Conservation (phyloP, 1,140 invertebrate species). For the Hylaeus volcanicus region DNA sequence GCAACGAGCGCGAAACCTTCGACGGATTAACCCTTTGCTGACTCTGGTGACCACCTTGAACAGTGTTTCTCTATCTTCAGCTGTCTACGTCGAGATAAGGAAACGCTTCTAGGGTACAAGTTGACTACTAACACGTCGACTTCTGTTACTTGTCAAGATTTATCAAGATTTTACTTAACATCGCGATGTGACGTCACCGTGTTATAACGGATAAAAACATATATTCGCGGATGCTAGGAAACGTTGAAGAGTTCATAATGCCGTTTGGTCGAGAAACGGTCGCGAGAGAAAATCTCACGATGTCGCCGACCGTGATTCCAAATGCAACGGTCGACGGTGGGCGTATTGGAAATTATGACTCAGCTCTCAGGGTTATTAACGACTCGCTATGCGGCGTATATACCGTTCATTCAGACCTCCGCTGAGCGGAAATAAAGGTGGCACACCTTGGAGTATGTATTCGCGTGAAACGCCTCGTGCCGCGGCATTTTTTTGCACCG, state of each 20-base stretch:
- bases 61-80: too few species aligned
- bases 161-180: too few species aligned
- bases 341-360: constrained; percentile 67
- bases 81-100: too few species aligned
- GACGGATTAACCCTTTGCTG: too few species aligned
- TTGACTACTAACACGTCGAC: too few species aligned
- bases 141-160: too few species aligned
- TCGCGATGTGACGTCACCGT: too few species aligned
- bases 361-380: constrained; percentile 60
- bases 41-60: too few species aligned
- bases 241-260: not conserved
- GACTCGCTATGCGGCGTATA: not conserved
- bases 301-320: constrained; percentile 49
- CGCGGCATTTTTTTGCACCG: too few species aligned
- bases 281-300: constrained; percentile 1
- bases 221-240: not conserved
- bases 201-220: too few species aligned
- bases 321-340: constrained; percentile 52
- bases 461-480: not conserved
- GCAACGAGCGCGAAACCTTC: too few species aligned
- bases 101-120: too few species aligned
- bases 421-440: not conserved
- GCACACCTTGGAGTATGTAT: not conserved
- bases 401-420: constrained; percentile 43
- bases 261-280: not conserved